Evolutionary conservation across 2,888 invertebrate species (phyloP), one percentile per base, ranked within the genome.

Genomic region (Rhagonycha fulva): DNA sequence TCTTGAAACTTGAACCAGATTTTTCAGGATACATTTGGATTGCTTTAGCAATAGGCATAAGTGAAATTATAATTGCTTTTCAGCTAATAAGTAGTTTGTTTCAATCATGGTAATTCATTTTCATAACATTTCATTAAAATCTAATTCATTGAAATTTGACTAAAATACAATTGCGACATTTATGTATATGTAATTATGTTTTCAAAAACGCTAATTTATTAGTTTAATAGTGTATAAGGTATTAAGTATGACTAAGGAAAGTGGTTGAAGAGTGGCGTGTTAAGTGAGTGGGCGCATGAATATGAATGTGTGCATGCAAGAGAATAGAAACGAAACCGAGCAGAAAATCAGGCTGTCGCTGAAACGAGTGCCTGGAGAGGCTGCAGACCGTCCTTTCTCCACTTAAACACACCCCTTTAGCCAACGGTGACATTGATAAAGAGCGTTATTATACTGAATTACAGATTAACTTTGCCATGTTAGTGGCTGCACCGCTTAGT

Each of bases 381-480:
- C 76, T 79, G 76, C 79, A 76, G 76, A 75, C 75, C 80, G 80
- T 81, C 81, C 83, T 81, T 82, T 82, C 82, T 82, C 81, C 84
- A 82, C 82, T 82, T 82, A 79, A 83, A 82, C 83, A 82, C 83
- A 83, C 83, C 83, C 82, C 82, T 83, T 82, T 80, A 79, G 80
- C 79, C 80, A 80, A 77, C 81, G 77, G 76, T 79, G 86, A 85
- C 86, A 84, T 83, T 86, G 85, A 86, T 82, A 84, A 84, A 86
- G 83, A 81, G 83, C 81, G 85, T 85, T 86, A 86, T 86, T 86
- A 85, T 86, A 82, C 85, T 82, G 84, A 85, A 85, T 85, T 86
- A 82, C 84, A 82, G 84, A 85, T 86, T 86, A 86, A 85, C 83
- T 82, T 82, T 81, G 82, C 82, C 81, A 83, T 80, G 83, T 76